Evolutionary conservation across 53 echinoderm and acorn worm species (phyloP).

Genomic region (Holothuria scabra): DNA sequence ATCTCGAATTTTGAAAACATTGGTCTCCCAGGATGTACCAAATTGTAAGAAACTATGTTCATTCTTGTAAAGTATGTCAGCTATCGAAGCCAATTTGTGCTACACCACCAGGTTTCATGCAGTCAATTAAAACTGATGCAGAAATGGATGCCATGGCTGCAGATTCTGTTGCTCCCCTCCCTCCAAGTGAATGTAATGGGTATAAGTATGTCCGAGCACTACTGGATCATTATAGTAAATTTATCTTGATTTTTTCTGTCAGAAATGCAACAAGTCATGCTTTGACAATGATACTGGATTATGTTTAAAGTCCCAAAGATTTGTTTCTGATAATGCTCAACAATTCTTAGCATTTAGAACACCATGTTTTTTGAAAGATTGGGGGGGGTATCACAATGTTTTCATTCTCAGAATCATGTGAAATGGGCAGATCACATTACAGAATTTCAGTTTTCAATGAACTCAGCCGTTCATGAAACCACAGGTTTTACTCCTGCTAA

Average conservation of each 20-base stretch:
- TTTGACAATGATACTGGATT: too few species aligned
- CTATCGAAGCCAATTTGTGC: too few species aligned
- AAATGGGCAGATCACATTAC: slow-evolving; percentile 61
- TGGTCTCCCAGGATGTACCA: background rate
- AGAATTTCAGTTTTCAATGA: slow-evolving; percentile 60
- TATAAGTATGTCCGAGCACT: slow-evolving; percentile 49
- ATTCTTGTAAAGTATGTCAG: too few species aligned
- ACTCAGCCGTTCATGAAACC: slow-evolving; percentile 59
- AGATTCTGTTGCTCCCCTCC: slow-evolving; percentile 61
- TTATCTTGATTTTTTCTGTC: slow-evolving; percentile 56
- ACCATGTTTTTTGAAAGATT: slow-evolving; percentile 29
- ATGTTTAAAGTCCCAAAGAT: slow-evolving; percentile 45
- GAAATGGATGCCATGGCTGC: too few species aligned
- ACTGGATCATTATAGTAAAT: too few species aligned
- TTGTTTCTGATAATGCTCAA: slow-evolving; percentile 69
- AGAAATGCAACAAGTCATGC: too few species aligned
- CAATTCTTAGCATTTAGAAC: slow-evolving; percentile 44
- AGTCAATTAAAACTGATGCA: too few species aligned
- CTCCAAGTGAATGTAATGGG: slow-evolving; percentile 48
- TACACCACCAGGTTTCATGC: too few species aligned
- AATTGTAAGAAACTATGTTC: too few species aligned
- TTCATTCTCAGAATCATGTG: too few species aligned
- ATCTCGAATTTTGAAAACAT: too few species aligned
- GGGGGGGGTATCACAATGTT: slow-evolving; percentile 63
- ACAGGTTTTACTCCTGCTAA: too few species aligned